phyloP scores from a whole-genome alignment of 92 coral and sea anemone species.

The Pocillopora meandrina region DNA sequence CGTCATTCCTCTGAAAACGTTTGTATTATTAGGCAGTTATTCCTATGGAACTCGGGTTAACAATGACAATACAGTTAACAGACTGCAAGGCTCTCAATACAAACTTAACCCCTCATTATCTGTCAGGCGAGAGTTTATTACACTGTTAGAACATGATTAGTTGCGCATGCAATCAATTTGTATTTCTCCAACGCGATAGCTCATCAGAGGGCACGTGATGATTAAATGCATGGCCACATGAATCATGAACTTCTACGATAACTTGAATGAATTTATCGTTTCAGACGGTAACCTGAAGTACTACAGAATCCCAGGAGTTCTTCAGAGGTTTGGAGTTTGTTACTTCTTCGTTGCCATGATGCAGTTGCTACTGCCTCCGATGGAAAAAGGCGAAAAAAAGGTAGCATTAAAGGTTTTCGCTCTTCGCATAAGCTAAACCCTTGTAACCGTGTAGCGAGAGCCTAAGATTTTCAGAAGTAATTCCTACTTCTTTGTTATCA shows the following conservation, averaged over 20 bases:
- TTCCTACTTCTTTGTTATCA: not conserved
- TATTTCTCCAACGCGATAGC: not conserved
- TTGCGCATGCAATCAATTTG: not conserved
- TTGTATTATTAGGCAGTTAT: too few relatives aligned
- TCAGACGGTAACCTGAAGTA: slow-evolving; percentile 75
- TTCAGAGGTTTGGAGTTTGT: slow-evolving; percentile 94
- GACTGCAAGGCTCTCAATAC: too few relatives aligned
- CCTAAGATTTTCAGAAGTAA: too few relatives aligned
- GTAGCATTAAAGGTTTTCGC: not conserved
- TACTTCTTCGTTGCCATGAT: slow-evolving; percentile 87
- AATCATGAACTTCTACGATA: not conserved
- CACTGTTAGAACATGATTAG: too few relatives aligned
- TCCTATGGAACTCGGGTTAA: too few relatives aligned
- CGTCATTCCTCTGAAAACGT: too few relatives aligned
- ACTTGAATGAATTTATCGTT: not conserved
- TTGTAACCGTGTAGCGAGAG: not conserved
- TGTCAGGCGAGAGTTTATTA: too few relatives aligned
- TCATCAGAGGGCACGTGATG: too few relatives aligned
- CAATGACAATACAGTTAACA: too few relatives aligned
- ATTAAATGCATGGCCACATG: too few relatives aligned
- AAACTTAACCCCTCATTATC: too few relatives aligned
- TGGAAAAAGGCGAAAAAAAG: slow-evolving; percentile 47
- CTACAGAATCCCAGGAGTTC: slow-evolving; percentile 96
- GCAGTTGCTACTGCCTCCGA: slow-evolving; percentile 76
- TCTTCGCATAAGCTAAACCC: not conserved